Conservation (phyloP, 2,113 vertebrate species). For the Ciconia stormi region DNA sequence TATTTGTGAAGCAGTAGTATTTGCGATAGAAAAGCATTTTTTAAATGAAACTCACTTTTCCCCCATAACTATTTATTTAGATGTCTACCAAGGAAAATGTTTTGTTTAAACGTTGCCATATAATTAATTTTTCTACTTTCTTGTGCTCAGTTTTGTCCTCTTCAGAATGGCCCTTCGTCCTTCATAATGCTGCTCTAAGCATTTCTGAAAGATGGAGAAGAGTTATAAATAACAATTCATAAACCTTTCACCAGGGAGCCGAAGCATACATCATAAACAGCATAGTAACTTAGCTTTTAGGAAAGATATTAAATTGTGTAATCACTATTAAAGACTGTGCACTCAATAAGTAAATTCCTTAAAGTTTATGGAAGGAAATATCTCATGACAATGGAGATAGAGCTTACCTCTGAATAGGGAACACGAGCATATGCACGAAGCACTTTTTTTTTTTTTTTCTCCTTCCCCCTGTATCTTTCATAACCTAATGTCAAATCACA, state of each 20-base stretch:
- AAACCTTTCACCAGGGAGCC: neutral
- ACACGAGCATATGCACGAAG: neutral
- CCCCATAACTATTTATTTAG: neutral
- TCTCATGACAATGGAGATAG: neutral
- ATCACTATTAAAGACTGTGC: neutral
- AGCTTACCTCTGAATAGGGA: neutral
- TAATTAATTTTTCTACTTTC: neutral
- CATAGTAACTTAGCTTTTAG: neutral
- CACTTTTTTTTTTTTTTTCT: neutral
- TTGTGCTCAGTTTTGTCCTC: neutral
- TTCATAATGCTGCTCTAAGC: neutral
- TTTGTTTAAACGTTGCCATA: neutral
- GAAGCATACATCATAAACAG: neutral
- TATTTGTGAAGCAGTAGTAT: neutral
- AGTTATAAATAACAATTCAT: neutral
- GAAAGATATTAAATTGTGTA: constrained; percentile 1
- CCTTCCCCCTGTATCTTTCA: neutral
- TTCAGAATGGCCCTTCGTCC: neutral
- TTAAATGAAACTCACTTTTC: neutral
- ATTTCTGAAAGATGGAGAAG: constrained; percentile 1
- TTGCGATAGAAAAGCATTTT: neutral
- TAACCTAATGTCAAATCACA: neutral
- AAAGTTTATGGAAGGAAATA: neutral
- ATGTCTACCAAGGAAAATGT: neutral
- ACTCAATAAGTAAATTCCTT: neutral